A percentile compares a stretch with the other conserved stretches of the same genome.
Conservation (phyloP, 2,797 vertebrate genomes). For the Phataginus tricuspis region DNA sequence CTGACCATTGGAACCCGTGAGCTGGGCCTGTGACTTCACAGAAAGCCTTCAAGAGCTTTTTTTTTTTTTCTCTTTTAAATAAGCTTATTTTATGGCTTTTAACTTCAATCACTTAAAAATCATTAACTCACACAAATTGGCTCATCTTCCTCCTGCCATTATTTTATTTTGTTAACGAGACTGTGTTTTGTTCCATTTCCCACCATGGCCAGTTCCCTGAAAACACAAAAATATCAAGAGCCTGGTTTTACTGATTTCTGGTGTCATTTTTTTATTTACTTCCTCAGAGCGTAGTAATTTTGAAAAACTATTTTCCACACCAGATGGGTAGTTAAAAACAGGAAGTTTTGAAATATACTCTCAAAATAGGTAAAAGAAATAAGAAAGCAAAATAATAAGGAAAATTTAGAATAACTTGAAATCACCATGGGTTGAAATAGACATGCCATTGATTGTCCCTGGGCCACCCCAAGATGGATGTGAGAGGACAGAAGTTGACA, state of each 20-base stretch:
- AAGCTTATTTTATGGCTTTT: background rate
- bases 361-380: background rate
- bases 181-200: background rate
- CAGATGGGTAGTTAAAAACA: background rate
- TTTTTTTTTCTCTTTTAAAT: background rate
- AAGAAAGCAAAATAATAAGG: background rate
- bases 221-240: background rate
- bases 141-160: background rate
- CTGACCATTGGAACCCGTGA: background rate
- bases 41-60: background rate
- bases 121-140: slow-evolving; percentile 17
- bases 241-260: background rate
- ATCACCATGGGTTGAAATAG: background rate
- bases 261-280: background rate
- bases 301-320: background rate
- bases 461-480: background rate
- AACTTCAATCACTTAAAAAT: slow-evolving; percentile 8
- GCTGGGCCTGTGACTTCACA: background rate
- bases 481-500: background rate
- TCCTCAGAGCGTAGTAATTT: background rate
- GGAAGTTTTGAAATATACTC: background rate
- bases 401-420: background rate
- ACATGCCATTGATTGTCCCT: background rate
- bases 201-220: background rate
- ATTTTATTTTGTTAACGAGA: background rate